Base-by-base conservation (phyloP, 2,888 invertebrate genomes). In the Tetheella fluctuosa region DNA sequence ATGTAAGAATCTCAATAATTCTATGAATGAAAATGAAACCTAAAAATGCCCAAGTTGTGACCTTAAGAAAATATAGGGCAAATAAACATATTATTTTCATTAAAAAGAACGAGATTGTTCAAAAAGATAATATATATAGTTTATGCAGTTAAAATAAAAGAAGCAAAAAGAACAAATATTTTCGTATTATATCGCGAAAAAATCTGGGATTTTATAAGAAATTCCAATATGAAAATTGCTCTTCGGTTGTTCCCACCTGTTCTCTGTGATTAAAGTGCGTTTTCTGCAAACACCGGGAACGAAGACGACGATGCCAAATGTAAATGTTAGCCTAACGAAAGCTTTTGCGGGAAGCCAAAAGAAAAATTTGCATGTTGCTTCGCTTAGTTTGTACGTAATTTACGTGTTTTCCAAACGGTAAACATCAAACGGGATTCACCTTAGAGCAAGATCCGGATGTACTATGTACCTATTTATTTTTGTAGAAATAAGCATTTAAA, bases 181-280 rank as follows among this genome's bases (percentile, higher is more conserved):
- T 74, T 64, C 67, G 60, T 75, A 74, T 74, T 78, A 76, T 74
- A 81, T 73, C 63, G 68, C 64, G 59, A 5, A 55, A 34, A 34
- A 13, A 34, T 0, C 71, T 73, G 77, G 23, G 81, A 86, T 87
- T 87, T 86, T 83, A 87, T 88, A 86, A 85, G 81, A 86, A 89
- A 88, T 84, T 86, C 83, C 86, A 90, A 91, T 89, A 88, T 85
- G 85, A 85, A 90, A 89, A 90, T 88, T 87, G 84, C 86, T 84
- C 80, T 79, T 71, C 80, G 80, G 73, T 70, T 81, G 76, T 79
- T 80, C 67, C 80, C 84, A 85, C 90, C 90, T 90, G 89, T 87
- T 89, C 84, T 76, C 86, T 77, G 86, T 89, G 91, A 91, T 91
- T 91, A 91, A 91, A 91, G 88, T 86, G 85, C 84, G 85, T 86